Evolutionary conservation across 2,113 vertebrate species (phyloP), one percentile per base, ranked within the genome.

Genomic region (Mustela lutreola): DNA sequence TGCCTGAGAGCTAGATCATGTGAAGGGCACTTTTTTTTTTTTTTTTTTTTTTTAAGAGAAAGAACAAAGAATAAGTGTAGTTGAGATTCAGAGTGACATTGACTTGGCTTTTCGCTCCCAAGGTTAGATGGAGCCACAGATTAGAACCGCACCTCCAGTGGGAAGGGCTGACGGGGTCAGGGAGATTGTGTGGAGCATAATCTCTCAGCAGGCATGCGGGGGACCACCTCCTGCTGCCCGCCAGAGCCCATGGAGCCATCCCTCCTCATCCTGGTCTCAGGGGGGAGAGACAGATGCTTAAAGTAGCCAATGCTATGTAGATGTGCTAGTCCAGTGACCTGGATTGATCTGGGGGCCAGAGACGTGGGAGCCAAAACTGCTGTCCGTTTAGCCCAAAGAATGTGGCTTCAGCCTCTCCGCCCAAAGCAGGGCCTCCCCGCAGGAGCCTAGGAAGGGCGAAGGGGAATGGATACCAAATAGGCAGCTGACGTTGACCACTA

Each of bases 1-100:
- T 95, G 39, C 81, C 53, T 73, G 36, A 83, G 85, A 95, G 67
- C 39, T 78, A 89, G 92, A 67, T 88, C 94, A 58, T 65, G 24
- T 28, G 82, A 87, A 92, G 48, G 45, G 22, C 28, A 4, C 36
- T 50, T 39, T 45, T 14, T 21, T 33, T 22, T 39, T 36, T 33
- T 22, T 39, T 18, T n/a, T 24, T 4, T 7, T 79, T 80, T 60
- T 18, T 65, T 10, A 62, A 79, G 71, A 78, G 56, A 67, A 88
- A 36, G 70, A 95, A 75, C 19, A 50, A 19, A 70, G 48, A 39
- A 18, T 80, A 28, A 79, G 83, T 62, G 12, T 73, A 28, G 31
- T 85, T 92, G 82, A 60, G 63, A 31, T 76, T 84, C 24, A 45
- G 50, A 90, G 45, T 22, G 67, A 48, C 73, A 50, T 0, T 33